Evolutionary conservation across 1,140 invertebrate species (phyloP), one percentile per base, ranked within the genome.

Genomic region (Neoseiulus cucumeris): DNA sequence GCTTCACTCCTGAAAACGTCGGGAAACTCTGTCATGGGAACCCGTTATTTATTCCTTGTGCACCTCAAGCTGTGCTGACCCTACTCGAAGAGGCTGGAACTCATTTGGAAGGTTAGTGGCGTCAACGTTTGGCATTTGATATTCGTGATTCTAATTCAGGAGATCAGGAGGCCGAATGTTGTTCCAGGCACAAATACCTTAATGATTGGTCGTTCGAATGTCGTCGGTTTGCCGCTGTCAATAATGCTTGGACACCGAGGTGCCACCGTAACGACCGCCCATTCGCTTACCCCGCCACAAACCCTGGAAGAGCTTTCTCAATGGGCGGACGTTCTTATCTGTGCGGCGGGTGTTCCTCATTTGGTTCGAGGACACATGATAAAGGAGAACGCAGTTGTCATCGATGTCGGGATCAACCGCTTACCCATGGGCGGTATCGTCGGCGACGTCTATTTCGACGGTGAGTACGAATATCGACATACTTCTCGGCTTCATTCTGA

Each of bases 181-280:
- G 28, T 6, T 28, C 45, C 14, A 29, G 64, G 64, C 22, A 41
- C 42, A 22, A 42, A 88, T 74, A 87, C 87, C n/a, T 87, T 91
- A 0, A 83, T 92, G 0, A 83, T 87, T 71, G 89, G 89, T 5
- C 77, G 89, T 66, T 91, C 89, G 0, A 91, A 91, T 75, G 88
- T 91, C 76, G 88, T 92, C 44, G 87, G 89, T 1, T 79, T 91
- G 74, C 89, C 89, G 0, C 86, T 90, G 67, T 86, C 86, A 14
- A 82, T 89, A 75, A 75, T 89, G 66, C 72, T 90, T 44, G 33
- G 30, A 1, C 64, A 41, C n/a, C 45, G 28, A 25, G 64, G 42
- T 75, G 85, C 87, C 44, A 91, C 88, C 0, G 87, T 87, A 1
- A 89, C 87, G 6, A 84, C 91, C 64, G 91, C 88, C 72, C 89